Percentiles rank a stretch among this genome's conserved stretches.
Conservation (phyloP, 2,113 vertebrate genomes). For the Gavia stellata region DNA sequence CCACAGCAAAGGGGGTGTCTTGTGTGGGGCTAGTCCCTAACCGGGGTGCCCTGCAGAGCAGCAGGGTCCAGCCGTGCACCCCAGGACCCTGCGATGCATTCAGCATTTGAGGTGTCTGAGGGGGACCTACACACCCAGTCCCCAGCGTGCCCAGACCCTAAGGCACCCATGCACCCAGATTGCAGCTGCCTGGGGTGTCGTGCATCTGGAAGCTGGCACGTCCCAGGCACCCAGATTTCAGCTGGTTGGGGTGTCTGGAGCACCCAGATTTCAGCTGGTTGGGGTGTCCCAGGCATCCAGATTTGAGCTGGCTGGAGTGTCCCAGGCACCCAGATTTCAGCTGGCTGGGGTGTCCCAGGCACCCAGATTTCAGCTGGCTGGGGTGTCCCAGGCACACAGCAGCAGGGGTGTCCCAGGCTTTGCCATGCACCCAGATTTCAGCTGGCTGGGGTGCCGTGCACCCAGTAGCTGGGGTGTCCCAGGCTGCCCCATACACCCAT, state of each 20-base stretch:
- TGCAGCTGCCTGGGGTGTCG: not conserved
- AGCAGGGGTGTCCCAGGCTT: rapidly evolving
- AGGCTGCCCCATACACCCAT: rapidly evolving
- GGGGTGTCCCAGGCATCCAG: not conserved
- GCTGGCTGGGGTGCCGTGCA: too few species aligned
- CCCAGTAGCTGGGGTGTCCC: not conserved
- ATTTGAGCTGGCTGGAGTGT: rapidly evolving
- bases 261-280: not conserved
- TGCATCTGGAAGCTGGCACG: not conserved
- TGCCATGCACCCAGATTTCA: not conserved
- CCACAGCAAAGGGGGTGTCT: not conserved
- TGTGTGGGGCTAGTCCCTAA: not conserved
- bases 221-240: not conserved
- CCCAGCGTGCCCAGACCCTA: not conserved
- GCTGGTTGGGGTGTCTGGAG: rapidly evolving
- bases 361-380: not conserved
- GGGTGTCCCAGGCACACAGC: not conserved
- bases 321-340: not conserved
- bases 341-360: not conserved
- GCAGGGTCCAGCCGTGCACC: too few species aligned
- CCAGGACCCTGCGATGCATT: not conserved
- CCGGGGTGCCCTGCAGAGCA: not conserved
- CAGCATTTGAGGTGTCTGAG: not conserved
- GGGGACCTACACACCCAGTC: not conserved
- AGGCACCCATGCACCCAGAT: not conserved